These are phyloP conservation scores for Petaurus breviceps DNA, from an alignment of 2,113 vertebrate genomes.

Conservation along the genomic window DNA sequence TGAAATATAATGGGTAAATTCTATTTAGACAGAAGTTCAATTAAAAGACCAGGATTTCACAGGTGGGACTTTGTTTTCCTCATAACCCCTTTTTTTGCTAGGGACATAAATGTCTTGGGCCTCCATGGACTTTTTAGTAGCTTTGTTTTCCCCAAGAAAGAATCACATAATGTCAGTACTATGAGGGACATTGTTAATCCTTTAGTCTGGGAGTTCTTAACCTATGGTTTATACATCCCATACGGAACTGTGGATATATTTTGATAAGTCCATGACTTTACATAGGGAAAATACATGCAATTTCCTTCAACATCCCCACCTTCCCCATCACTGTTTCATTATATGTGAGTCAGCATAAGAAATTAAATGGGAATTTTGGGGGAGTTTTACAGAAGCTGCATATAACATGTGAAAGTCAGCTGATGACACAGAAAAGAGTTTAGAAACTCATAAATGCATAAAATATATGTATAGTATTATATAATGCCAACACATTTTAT, in stretches of 20 bases:
- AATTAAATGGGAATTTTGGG: neutral
- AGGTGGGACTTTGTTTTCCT: neutral
- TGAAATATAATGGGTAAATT: neutral
- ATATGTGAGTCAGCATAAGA: neutral
- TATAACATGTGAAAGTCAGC: neutral
- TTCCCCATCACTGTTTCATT: neutral
- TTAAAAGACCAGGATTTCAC: constrained; percentile 15
- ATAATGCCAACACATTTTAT: neutral
- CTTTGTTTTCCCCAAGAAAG: neutral
- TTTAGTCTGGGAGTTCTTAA: neutral
- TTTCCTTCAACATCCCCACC: neutral
- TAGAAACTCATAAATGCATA: neutral
- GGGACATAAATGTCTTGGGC: neutral
- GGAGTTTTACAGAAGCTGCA: neutral
- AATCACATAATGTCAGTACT: neutral
- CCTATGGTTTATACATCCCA: neutral
- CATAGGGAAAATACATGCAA: neutral
- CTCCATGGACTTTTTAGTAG: neutral
- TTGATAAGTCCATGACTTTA: neutral
- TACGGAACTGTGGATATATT: neutral
- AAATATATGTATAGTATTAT: neutral
- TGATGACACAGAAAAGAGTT: neutral
- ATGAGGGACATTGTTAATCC: neutral
- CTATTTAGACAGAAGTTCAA: neutral
- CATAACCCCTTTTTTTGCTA: neutral